Evolutionary conservation across 2,797 vertebrate genomes (phyloP), one percentile per base, ranked within the genome.

Genomic region (Tokudaia tokunoshimensis): DNA sequence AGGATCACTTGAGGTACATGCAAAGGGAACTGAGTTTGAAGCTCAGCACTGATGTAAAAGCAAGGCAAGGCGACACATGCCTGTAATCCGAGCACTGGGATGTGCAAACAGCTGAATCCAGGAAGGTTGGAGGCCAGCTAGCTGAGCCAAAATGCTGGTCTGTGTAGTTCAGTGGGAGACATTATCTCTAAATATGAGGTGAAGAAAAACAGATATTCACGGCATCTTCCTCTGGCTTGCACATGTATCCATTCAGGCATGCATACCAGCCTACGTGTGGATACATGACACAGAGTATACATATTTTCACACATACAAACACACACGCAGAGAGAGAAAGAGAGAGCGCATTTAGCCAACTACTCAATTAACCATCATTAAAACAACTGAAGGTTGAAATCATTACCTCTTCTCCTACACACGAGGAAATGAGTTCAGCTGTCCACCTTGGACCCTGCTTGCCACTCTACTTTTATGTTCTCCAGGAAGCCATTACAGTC

Each of bases 371-470:
- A 44, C 2, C 67, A n/a, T 50, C 82, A 59, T 92, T 78, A 86
- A 95, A 96, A 91, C 92, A 76, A 78, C 3, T 59, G 26, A 78
- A 88, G 41, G n/a, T n/a, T 12, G 61, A 34, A 74, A 93, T 87
- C 5, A n/a, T 13, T 83, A 47, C 6, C 31, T 91, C 50, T 81
- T 88, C 29, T 17, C 7, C 13, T 37, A 31, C 94, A 92, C 57
- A 22, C 55, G 37, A 31, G n/a, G 13, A 44, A n/a, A 22, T 61
- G 44, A 61, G 74, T n/a, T 47, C 50, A 20, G 31, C 50, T 65
- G 24, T 19, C 37, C n/a, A 26, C 24, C 81, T 75, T 65, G 52
- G 31, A 44, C 82, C 22, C 22, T 7, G 0, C 37, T 17, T 20
- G 44, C 14, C 24, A 17, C 76, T 34, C 15, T 6, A 7, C 55